Conservation (phyloP, 2,797 vertebrate species). For the Hylomyscus alleni region DNA sequence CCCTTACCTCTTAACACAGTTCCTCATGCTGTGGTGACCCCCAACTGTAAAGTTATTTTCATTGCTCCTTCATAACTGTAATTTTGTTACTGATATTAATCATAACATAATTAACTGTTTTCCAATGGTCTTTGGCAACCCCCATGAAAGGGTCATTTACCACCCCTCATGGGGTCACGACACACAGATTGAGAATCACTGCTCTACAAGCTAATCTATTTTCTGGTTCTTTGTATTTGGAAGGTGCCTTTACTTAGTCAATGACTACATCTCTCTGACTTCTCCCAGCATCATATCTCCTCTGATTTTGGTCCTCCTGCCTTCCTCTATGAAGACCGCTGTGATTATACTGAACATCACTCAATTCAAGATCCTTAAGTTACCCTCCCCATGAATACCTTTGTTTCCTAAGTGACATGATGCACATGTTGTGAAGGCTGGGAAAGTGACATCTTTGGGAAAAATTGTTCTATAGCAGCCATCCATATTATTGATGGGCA, state of each 20-base stretch:
- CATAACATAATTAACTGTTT: not conserved
- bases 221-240: not conserved
- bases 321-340: not conserved
- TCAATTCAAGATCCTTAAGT: not conserved
- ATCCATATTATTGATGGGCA: constrained; percentile 38
- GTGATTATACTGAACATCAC: not conserved
- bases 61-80: not conserved
- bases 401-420: not conserved
- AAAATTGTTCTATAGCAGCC: not conserved
- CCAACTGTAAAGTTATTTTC: not conserved
- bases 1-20: not conserved
- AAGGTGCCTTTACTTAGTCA: not conserved
- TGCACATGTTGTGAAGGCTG: not conserved
- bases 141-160: not conserved
- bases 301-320: not conserved
- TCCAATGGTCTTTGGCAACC: not conserved
- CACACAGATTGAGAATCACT: not conserved
- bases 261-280: not conserved
- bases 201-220: not conserved
- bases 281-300: not conserved
- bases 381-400: not conserved
- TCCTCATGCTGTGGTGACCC: not conserved
- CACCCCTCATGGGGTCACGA: not conserved
- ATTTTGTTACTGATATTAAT: not conserved
- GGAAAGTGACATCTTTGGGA: not conserved